Base-by-base conservation (phyloP, 2,797 vertebrate genomes). In the Muscicapa striata region DNA sequence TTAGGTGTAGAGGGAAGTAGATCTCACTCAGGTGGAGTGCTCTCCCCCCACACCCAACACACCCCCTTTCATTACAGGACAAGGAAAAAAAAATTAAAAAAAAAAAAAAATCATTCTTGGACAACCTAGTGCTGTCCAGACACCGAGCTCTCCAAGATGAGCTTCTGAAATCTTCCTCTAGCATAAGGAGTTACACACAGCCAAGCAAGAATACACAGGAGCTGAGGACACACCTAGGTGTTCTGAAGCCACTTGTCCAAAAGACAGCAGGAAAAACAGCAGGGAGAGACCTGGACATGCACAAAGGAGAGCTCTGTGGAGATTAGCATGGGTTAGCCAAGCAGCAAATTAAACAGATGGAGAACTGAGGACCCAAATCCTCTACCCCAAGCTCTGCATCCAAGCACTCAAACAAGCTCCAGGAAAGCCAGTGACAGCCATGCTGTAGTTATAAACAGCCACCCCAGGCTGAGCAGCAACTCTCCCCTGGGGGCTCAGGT, bases 281-380 rank as follows among this genome's bases (percentile, higher is more conserved):
- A 77, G 45, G 11, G 30, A 59, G 27, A 77, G 21, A 59, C 8
- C 9, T 0, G 3, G 48, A 52, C 23, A 13, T 1, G 1, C 11
- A 34, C 13, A 40, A 48, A 13, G 15, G 22, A 86, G n/a, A 66
- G 19, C 3, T 3, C 64, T 49, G 8, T 3, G 7, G 29, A 72
- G 23, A 20, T 7, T 6, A 14, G 40, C 9, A 78, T 12, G 6
- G 27, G 24, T 51, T 63, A 74, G 43, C 36, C n/a, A 12, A 67
- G 48, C 52, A 87, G 75, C 15, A 75, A 81, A 62, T 40, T 59
- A 48, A 84, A 49, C 59, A 75, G 41, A 45, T 20, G 20, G 26
- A 48, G 23, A 76, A 41, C 30, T 13, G 6, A 26, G 8, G 18
- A 43, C 26, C 14, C 43, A 74, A 58, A 77, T 48, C 32, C 64